Base-by-base conservation (phyloP, 2,113 vertebrate genomes). In the Columba livia region DNA sequence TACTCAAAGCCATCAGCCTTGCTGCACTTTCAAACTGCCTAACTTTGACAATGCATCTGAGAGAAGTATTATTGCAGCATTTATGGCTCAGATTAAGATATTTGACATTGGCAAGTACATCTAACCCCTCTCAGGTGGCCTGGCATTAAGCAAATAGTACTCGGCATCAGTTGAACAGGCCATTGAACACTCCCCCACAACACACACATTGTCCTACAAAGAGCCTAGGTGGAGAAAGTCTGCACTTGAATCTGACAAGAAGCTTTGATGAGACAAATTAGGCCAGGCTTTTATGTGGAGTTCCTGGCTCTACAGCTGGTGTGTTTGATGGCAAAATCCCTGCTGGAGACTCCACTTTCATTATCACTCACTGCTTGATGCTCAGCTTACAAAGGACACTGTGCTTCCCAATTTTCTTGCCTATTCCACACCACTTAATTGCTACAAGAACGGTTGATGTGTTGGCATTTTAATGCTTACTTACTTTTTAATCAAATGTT, bases 231-330 rank as follows among this genome's bases (percentile, higher is more conserved):
- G 73, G 77, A 83, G 82, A 80, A 95, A 83, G 84, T 71, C 71
- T 85, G 72, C 70, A 58, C 51, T 91, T 78, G 70, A 67, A 94
- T 57, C 53, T 79, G 88, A 83, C 53, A 78, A 67, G 56, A 80
- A 90, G 38, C 86, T 96, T 90, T 96, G 72, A 94, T 94, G 75
- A 91, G 64, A 94, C 42, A 96, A 95, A 96, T 96, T 79, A 88
- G 65, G 61, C 53, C 77, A 90, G 87, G 83, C 29, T 96, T 93
- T 93, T 83, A 90, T 51, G 57, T 1, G 0, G 79, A 71, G 64
- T 40, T 88, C 36, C 60, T 13, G 19, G 74, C 32, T 79, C 42
- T 83, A 11, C 69, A 77, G 42, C 83, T 2, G 2, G 14, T 62
- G 74, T 34, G 48, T 79, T 90, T 88, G 79, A 91, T 83, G 82